Evolutionary conservation across 92 coral and sea anemone species (phyloP).

Genomic region (Anthopleura xanthogrammica): DNA sequence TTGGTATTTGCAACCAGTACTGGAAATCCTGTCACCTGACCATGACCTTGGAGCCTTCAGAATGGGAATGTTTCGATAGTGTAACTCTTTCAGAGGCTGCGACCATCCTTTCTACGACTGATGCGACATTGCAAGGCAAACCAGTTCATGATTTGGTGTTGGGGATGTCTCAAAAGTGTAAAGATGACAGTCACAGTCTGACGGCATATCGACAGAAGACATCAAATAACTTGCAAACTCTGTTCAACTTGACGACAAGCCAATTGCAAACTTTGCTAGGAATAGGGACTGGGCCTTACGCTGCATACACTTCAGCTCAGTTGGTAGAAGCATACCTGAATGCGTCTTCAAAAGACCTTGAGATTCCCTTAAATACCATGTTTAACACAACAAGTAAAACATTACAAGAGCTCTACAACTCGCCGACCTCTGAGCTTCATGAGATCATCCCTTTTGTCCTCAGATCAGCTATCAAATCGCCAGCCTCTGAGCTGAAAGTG

Average conservation of each 20-base stretch:
- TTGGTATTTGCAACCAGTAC: conserved; percentile 23
- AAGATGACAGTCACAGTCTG: not conserved
- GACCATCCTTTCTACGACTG: conserved; percentile 14
- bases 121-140: conserved; percentile 18
- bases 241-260: conserved; percentile 48
- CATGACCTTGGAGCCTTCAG: conserved; percentile 34
- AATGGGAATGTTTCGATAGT: conserved; percentile 63
- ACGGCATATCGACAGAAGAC: not conserved
- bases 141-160: conserved; percentile 41
- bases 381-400: conserved; percentile 31
- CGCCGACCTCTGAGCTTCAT: conserved; percentile 58
- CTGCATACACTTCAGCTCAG: conserved; percentile 21
- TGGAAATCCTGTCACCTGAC: conserved; percentile 56
- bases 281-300: not conserved
- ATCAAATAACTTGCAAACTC: not conserved
- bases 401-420: conserved; percentile 27
- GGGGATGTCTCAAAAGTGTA: conserved; percentile 2
- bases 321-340: conserved; percentile 47
- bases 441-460: conserved; percentile 33
- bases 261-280: conserved; percentile 42
- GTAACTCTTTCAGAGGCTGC: conserved; percentile 41
- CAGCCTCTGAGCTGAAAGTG: conserved; percentile 45
- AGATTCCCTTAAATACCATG: conserved; percentile 39
- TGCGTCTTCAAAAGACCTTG: conserved; percentile 47
- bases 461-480: conserved; percentile 28